Conservation (phyloP, 2,113 vertebrate species). For the Lycocorax pyrrhopterus region DNA sequence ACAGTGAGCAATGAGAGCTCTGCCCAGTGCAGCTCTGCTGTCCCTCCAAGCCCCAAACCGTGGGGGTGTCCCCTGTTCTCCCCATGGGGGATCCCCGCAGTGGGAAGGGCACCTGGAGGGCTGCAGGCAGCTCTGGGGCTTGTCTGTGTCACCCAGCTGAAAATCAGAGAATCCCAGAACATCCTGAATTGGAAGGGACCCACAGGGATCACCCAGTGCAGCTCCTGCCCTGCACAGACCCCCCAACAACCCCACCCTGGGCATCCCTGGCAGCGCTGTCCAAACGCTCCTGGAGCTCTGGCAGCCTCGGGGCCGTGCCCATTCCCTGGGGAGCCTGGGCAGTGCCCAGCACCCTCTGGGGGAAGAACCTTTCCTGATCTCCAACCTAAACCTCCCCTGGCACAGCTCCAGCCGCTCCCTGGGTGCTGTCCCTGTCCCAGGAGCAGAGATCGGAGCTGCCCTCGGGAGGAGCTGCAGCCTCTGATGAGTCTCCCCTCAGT, state of each 20-base stretch:
- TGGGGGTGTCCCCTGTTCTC: too few species aligned
- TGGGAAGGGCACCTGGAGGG: not conserved
- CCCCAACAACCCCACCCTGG: not conserved
- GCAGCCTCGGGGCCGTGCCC: not conserved
- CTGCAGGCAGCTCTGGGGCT: not conserved
- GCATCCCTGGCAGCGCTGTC: not conserved
- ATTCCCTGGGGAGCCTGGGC: not conserved
- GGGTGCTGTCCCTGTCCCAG: not conserved
- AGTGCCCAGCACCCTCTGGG: not conserved
- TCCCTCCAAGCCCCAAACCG: not conserved
- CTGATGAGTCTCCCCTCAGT: not conserved
- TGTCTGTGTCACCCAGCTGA: not conserved
- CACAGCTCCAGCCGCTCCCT: not conserved
- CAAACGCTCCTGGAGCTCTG: not conserved
- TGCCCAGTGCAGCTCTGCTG: not conserved
- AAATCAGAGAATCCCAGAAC: not conserved
- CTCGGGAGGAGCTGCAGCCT: not conserved
- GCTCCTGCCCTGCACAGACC: not conserved
- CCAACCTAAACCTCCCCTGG: accelerated
- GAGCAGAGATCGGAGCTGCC: not conserved
- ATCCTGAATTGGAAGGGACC: not conserved
- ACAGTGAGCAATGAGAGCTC: not conserved
- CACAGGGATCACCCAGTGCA: not conserved
- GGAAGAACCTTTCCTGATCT: not conserved
- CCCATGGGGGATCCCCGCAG: accelerated